Evolutionary conservation across 1,140 invertebrate genomes (phyloP), one percentile per base, ranked within the genome.

Genomic region (Chrysopa pallens): DNA sequence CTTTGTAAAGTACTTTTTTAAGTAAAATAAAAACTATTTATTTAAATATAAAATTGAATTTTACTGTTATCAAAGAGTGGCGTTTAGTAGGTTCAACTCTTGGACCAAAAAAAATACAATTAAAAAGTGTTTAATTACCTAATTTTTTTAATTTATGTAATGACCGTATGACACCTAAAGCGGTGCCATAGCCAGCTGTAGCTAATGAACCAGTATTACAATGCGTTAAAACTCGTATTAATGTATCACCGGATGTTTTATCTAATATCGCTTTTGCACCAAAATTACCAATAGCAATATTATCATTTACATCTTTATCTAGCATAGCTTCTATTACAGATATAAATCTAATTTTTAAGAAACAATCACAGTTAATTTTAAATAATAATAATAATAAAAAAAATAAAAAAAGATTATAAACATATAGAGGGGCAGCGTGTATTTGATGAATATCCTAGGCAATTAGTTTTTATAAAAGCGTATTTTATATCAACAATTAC

Each of bases 141-240:
- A 98, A 64, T 61, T 73, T 74, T 47, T 75, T 74, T 33, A 66
- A 61, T 38, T 70, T 69, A 57, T 84, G 72, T 29, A 98, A 68
- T 23, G 74, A 72, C 51, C 93, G 70, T 42, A 97, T 84, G 6
- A 98, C 89, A 46, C 95, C 95, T 39, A 99, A 67, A 23, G 95
- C 95, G 27, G 95, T 99, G 4, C 95, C 95, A 66, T 94, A 97
- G 42, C 87, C 92, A 45, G 87, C 86, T 23, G 95, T 98, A 2
- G 95, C 95, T 47, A 99, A 66, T 6, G 89, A 91, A 0, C 95
- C 95, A 8, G 95, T 98, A 61, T 98, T 98, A 58, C 95, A 99
- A 59, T 97, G 92, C 4, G 95, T 98, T 1, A 99, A 61, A 9
- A 98, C 66, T 40, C 72, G 68, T 0, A 89, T 69, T 35, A 61